Evolutionary conservation across 92 coral and sea anemone genomes (phyloP).

Genomic region (Meandrina meandrites): DNA sequence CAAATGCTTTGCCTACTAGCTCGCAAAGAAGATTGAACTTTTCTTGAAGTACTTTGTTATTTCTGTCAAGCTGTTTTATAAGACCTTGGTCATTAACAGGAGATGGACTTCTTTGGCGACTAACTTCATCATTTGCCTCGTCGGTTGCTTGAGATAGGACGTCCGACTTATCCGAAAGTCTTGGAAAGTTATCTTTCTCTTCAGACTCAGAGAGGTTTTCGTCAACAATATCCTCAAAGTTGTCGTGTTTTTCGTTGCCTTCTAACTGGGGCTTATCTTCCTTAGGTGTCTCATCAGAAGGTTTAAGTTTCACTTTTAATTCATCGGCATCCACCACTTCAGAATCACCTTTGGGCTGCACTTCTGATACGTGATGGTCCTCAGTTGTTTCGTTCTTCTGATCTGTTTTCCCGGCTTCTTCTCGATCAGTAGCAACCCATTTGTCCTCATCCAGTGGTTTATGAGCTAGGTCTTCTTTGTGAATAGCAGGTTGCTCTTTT

Average conservation of each 20-base stretch:
- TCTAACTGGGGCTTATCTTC: neutral
- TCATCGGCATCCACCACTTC: neutral
- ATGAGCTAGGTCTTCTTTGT: neutral
- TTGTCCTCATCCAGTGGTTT: neutral
- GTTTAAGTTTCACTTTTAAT: no score
- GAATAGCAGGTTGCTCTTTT: neutral
- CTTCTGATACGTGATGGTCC: neutral
- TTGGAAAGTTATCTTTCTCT: neutral
- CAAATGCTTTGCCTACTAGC: slow-evolving; percentile 84
- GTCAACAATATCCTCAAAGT: neutral
- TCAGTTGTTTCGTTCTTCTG: no score
- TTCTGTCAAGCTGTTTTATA: slow-evolving; percentile 22
- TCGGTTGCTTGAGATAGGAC: neutral
- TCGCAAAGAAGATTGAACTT: slow-evolving; percentile 68
- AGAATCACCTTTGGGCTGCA: neutral
- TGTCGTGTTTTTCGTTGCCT: neutral
- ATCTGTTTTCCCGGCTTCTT: neutral
- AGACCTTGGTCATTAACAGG: slow-evolving; percentile 28
- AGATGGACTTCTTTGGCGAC: neutral
- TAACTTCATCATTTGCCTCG: neutral
- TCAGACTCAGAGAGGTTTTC: neutral
- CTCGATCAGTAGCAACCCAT: neutral
- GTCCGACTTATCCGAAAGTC: neutral
- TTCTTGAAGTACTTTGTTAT: slow-evolving; percentile 58
- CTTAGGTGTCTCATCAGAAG: neutral